A percentile compares a stretch with the other conserved stretches of the same genome.
phyloP scores from a whole-genome alignment of 2,113 vertebrate species.

The Alexandromys fortis region DNA sequence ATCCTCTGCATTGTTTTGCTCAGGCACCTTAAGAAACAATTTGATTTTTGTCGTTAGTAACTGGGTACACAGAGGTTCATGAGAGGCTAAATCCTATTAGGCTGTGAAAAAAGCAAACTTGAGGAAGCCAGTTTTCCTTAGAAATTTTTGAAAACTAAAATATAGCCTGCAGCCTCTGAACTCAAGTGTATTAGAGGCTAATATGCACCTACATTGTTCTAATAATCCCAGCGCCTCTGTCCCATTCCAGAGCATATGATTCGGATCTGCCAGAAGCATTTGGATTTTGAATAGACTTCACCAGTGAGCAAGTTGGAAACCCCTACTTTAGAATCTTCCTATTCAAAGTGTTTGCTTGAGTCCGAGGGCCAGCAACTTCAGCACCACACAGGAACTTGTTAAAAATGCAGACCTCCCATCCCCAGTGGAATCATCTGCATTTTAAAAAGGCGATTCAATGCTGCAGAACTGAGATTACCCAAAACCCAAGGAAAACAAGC shows the following conservation, averaged over 20 bases:
- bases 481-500: background rate
- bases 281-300: background rate
- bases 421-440: background rate
- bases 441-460: background rate
- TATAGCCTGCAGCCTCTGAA: background rate
- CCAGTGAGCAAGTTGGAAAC: background rate
- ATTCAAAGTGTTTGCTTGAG: background rate
- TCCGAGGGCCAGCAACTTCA: background rate
- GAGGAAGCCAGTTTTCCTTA: background rate
- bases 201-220: background rate
- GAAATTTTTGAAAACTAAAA: background rate
- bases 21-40: background rate
- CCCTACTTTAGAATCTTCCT: background rate
- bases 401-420: background rate
- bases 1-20: slow-evolving; percentile 30
- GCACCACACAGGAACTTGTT: background rate
- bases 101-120: slow-evolving; percentile 11
- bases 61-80: background rate
- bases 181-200: background rate
- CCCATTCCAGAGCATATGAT: background rate
- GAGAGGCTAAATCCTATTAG: slow-evolving; percentile 23
- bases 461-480: background rate
- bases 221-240: background rate
- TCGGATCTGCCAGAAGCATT: background rate
- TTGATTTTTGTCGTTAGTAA: slow-evolving; percentile 56